Conservation (phyloP, 2,113 vertebrate genomes). For the Apodemus speciosus region DNA sequence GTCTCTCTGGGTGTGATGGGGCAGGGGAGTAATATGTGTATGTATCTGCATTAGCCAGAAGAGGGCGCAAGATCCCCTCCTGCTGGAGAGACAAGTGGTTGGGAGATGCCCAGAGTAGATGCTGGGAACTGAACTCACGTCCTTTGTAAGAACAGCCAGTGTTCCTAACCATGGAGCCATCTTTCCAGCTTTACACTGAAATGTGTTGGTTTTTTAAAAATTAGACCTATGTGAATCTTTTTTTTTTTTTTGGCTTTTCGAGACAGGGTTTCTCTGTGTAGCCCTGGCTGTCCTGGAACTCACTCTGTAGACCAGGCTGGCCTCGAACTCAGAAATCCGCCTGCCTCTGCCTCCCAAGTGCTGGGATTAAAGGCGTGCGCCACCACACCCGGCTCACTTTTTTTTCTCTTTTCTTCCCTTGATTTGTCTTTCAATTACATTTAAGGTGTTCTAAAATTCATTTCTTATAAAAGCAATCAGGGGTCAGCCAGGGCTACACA, state of each 20-base stretch:
- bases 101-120: neutral
- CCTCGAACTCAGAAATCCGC: too few relatives aligned
- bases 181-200: neutral
- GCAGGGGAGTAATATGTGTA: neutral
- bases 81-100: neutral
- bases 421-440: conserved; percentile 34
- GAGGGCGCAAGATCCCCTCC: neutral
- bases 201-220: neutral
- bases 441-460: conserved; percentile 7
- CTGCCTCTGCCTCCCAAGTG: too few relatives aligned
- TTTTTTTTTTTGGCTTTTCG: too few relatives aligned
- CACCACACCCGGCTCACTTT: too few relatives aligned
- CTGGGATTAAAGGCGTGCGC: too few relatives aligned
- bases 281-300: too few relatives aligned
- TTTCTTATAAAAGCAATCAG: neutral
- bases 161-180: neutral
- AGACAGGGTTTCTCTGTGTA: too few relatives aligned
- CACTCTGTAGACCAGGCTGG: too few relatives aligned
- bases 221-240: neutral
- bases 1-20: neutral
- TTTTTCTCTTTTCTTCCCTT: neutral
- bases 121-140: neutral
- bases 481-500: too few relatives aligned
- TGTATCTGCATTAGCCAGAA: neutral
- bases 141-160: neutral